Base-by-base conservation (phyloP, 2,113 vertebrate genomes). In the Lynx canadensis region DNA sequence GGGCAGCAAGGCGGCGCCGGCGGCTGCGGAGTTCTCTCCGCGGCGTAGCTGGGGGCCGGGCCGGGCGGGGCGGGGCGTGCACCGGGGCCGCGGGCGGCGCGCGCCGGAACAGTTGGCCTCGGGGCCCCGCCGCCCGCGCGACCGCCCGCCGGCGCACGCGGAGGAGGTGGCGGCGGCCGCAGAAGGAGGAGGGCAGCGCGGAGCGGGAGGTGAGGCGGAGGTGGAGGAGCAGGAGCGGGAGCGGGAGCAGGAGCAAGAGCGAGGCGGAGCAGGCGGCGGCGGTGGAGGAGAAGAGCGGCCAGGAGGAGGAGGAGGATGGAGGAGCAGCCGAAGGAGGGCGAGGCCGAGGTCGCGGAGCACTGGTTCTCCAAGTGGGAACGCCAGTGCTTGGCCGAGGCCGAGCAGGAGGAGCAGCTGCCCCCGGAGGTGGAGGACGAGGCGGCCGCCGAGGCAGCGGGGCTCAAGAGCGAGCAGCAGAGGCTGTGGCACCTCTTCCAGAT, bases 351-450 rank as follows among this genome's bases (percentile, higher is more conserved):
- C 98, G 99, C 99, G 96, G 99, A 99, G 97, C 99, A 99, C 97
- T 99, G 99, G 99, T 99, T 99, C 98, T 99, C 99, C 98, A 99
- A 99, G 99, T 99, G 99, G 99, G 99, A 99, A 99, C 99, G 99
- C 98, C 99, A 99, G 99, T 99, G 99, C 98, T 98, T 99, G 98
- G 99, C 99, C 33, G 99, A 99, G 98, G 99, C 99, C 97, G 99
- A 99, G 98, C 99, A 99, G 96, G 98, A 99, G 96, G 99, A 99
- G 98, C 99, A 98, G 92, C 95, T 98, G 97, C 84, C 96, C 60
- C 97, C 98, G 3, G 98, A 99, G 95, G 96, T 98, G 69, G 98
- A 98, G 96, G 99, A 98, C 90, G 98, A 99, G 96, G 99, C 80
- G 19, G 76, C 99, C 85, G 98, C 98, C 3, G 99, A 98, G 97